phyloP scores from a whole-genome alignment of 2,113 vertebrate species.

The Nothoprocta pentlandii region DNA sequence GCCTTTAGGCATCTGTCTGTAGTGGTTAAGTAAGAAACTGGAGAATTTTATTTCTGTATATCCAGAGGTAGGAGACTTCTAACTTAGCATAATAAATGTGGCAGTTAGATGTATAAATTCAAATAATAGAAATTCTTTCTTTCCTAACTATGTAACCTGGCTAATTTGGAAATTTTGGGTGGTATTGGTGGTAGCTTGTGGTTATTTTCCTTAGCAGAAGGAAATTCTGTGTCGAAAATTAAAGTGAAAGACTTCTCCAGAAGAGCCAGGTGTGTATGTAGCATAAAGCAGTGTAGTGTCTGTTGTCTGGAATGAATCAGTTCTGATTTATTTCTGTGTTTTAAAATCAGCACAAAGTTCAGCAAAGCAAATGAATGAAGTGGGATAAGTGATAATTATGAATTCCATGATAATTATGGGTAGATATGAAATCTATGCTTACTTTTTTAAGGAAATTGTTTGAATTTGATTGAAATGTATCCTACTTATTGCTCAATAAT shows the following conservation, averaged over 20 bases:
- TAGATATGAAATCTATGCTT: neutral
- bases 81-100: neutral
- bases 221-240: neutral
- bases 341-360: slow-evolving; percentile 2
- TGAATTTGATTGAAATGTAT: neutral
- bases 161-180: neutral
- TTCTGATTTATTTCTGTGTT: slow-evolving; percentile 18
- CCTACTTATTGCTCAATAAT: neutral
- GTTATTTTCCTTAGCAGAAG: neutral
- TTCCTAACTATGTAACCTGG: neutral
- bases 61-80: neutral
- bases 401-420: neutral
- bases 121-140: neutral
- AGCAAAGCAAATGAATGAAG: neutral
- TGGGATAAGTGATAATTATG: neutral
- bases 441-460: neutral
- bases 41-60: neutral
- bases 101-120: neutral
- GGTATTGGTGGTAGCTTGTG: neutral
- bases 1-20: neutral
- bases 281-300: neutral
- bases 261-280: neutral
- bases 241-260: neutral
- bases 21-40: neutral
- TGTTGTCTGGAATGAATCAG: neutral